Evolutionary conservation across 2,888 invertebrate species (phyloP).

Genomic region (Metallyticus violacea): DNA sequence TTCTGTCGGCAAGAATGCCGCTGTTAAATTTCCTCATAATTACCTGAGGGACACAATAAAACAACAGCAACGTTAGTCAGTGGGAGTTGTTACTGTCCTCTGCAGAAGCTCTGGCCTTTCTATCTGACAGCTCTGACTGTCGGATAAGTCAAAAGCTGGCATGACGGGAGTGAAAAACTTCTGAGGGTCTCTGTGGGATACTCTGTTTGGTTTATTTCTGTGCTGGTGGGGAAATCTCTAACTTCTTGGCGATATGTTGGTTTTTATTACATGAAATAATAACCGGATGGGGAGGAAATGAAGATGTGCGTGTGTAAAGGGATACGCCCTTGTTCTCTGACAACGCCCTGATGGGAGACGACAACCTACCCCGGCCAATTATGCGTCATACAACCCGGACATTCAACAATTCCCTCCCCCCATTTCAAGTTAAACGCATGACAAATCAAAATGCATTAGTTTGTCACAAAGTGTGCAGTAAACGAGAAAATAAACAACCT

Average conservation of each 20-base stretch:
- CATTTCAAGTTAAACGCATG: background rate
- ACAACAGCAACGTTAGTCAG: background rate
- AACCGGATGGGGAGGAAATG: background rate
- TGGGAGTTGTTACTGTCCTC: background rate
- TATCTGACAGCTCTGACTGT: background rate
- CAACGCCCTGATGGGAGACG: background rate
- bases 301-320: background rate
- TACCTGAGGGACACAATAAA: no score
- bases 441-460: background rate
- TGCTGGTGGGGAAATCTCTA: background rate
- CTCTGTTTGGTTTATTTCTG: background rate
- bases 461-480: no score
- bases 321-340: background rate
- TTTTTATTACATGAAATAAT: background rate
- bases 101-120: background rate
- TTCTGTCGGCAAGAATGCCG: background rate
- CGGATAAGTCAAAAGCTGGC: no score
- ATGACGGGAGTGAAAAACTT: no score
- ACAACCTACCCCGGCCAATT: background rate
- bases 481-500: no score
- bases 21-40: background rate
- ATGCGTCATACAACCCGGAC: no score
- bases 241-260: background rate
- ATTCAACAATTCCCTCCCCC: no score
- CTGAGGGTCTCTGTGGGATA: background rate